Evolutionary conservation across 2,797 vertebrate species (phyloP).

Genomic region (Borostomias antarcticus): DNA sequence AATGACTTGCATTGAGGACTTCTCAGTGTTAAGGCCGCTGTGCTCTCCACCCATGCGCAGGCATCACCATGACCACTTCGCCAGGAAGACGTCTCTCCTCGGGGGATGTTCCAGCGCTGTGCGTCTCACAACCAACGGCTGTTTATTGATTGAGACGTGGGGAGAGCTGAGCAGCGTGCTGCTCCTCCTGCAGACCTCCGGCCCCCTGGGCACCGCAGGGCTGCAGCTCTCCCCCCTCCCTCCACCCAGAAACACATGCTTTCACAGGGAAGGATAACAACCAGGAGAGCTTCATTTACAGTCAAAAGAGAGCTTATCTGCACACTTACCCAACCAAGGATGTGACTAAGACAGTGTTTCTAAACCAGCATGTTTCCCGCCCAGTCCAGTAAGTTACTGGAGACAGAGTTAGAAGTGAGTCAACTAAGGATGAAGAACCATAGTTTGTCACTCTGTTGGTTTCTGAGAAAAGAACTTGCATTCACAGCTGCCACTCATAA

Average conservation of each 20-base stretch:
- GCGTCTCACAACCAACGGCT: constrained; percentile 22
- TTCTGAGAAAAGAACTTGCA: too few relatives aligned
- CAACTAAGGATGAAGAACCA: too few relatives aligned
- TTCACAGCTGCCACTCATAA: too few relatives aligned
- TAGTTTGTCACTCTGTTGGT: too few relatives aligned
- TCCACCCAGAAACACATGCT: constrained; percentile 61
- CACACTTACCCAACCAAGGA: constrained; percentile 62
- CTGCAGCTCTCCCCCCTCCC: constrained; percentile 52
- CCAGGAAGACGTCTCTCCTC: not conserved
- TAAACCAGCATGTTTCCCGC: constrained; percentile 15
- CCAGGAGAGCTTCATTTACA: constrained; percentile 1
- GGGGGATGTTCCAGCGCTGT: constrained; percentile 20
- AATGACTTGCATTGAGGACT: not conserved
- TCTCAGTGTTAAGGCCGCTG: not conserved
- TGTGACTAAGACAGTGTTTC: constrained; percentile 53
- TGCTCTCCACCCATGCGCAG: not conserved
- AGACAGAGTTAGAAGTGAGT: constrained; percentile 13
- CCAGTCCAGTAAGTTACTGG: too few relatives aligned
- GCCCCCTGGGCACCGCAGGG: constrained; percentile 60
- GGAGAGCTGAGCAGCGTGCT: constrained; percentile 32
- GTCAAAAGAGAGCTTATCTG: constrained; percentile 46
- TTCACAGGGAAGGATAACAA: constrained; percentile 64
- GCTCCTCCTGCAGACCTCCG: constrained; percentile 48
- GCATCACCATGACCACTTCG: not conserved
- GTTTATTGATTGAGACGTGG: constrained; percentile 30